Evolutionary conservation across 2,888 invertebrate species (phyloP), one percentile per base, ranked within the genome.

Genomic region (Chydorus sphaericus): DNA sequence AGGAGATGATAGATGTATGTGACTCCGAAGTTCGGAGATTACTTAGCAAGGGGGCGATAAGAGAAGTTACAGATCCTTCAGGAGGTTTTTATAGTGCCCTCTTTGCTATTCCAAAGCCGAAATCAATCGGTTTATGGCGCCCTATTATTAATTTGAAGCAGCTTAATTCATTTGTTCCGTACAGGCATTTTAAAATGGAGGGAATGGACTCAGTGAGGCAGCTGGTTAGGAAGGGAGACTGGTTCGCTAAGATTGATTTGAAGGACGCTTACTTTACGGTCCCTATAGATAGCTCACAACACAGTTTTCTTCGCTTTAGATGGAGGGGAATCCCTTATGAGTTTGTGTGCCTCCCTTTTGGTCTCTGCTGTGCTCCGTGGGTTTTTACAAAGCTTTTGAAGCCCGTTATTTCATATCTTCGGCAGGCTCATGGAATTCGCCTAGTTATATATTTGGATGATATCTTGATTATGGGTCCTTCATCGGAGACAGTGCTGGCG

Each of bases 361-460:
- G 44, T 23, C 18, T 44, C 4, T 44, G 26, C 2, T 44, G 26
- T 14, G 20, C 44, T 23, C 59, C 59, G 5, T n/a, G 31, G n/a
- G 23, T 57, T 30, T 60, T 57, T 49, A 57, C 59, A 30, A 60
- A 60, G 37, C 2, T 60, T 0, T 18, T 58, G 36, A 50, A 48
- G 11, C 58, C 58, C n/a, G 29, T 57, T 28, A 28, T 60, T 33
- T 31, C 16, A 23, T 4, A 11, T 11, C 44, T 60, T 14, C 51
- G 58, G n/a, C n/a, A n/a, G 49, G 11, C 16, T 31, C 14, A 53
- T 5, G 59, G 57, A 11, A 1, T 38, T 23, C 11, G 28, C 29
- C 20, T 36, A n/a, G 44, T 57, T 20, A 50, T 58, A 30, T 59
- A 50, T 33, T 18, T 59, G 30, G 58, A 59, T 33, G 59, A 59